phyloP scores from a whole-genome alignment of 2,113 vertebrate genomes.

The Casuarius casuarius region DNA sequence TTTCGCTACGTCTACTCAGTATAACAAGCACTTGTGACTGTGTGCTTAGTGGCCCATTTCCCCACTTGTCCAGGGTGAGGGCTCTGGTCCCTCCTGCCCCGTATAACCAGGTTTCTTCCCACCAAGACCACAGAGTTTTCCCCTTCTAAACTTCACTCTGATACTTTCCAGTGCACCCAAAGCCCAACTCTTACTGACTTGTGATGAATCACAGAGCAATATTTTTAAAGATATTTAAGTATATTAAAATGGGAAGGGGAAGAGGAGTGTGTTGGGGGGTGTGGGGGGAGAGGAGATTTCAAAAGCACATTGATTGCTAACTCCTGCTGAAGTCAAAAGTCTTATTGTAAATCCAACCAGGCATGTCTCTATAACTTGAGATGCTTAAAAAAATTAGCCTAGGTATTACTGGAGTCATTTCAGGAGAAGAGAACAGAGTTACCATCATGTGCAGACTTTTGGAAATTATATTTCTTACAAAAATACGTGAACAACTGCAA shows the following conservation, averaged over 20 bases:
- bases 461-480: background rate
- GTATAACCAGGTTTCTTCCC: background rate
- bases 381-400: too few species aligned
- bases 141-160: background rate
- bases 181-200: background rate
- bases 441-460: background rate
- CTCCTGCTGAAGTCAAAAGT: background rate
- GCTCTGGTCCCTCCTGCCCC: background rate
- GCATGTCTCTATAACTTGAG: background rate
- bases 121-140: background rate
- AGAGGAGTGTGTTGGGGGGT: background rate
- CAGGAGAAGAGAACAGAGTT: background rate
- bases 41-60: background rate
- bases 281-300: background rate
- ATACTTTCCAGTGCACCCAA: background rate
- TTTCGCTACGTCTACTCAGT: background rate
- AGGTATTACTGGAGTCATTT: background rate
- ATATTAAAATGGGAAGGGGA: background rate
- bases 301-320: background rate
- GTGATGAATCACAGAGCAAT: background rate
- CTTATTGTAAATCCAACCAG: background rate
- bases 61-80: background rate
- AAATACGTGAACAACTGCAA: background rate
- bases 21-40: background rate
- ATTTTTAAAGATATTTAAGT: background rate